Conservation (phyloP, 1,140 invertebrate genomes). For the Drosophila mauritiana region DNA sequence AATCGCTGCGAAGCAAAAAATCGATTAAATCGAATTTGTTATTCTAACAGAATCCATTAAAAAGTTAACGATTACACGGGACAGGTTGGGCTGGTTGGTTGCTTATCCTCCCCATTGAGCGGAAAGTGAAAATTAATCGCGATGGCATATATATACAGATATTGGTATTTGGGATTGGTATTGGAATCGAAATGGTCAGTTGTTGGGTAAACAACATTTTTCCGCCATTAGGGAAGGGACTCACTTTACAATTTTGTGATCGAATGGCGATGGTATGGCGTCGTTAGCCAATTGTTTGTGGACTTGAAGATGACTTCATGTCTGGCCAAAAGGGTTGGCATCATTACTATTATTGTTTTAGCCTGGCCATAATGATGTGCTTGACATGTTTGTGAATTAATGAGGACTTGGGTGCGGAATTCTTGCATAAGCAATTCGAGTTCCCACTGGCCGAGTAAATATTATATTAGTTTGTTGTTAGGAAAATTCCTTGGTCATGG, state of each 20-base stretch:
- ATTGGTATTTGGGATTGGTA: too few relatives aligned
- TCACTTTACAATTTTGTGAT: constrained; percentile 32
- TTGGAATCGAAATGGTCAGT: constrained; percentile 7
- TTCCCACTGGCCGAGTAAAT: neutral
- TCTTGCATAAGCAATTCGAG: neutral
- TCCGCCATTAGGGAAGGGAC: constrained; percentile 34
- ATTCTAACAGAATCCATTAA: constrained; percentile 50
- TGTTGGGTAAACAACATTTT: constrained; percentile 40
- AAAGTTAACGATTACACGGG: constrained; percentile 48
- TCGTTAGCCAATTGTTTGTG: constrained; percentile 12
- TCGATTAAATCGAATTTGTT: constrained; percentile 46
- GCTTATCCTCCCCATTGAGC: constrained; percentile 25
- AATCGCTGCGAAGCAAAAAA: constrained; percentile 19
- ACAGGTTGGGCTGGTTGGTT: constrained; percentile 40
- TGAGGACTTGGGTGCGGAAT: constrained; percentile 15
- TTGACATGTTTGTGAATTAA: constrained; percentile 27
- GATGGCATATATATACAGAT: constrained; percentile 20
- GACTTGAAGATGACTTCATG: constrained; percentile 40
- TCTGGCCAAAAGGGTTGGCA: constrained; percentile 31
- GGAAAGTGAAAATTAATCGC: constrained; percentile 51
- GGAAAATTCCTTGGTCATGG: neutral
- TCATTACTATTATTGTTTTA: constrained; percentile 43
- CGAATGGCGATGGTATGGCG: constrained; percentile 37
- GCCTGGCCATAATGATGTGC: constrained; percentile 13
- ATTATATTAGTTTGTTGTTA: neutral